Evolutionary conservation across 1,140 invertebrate species (phyloP).

Genomic region (Bombus consobrinus): DNA sequence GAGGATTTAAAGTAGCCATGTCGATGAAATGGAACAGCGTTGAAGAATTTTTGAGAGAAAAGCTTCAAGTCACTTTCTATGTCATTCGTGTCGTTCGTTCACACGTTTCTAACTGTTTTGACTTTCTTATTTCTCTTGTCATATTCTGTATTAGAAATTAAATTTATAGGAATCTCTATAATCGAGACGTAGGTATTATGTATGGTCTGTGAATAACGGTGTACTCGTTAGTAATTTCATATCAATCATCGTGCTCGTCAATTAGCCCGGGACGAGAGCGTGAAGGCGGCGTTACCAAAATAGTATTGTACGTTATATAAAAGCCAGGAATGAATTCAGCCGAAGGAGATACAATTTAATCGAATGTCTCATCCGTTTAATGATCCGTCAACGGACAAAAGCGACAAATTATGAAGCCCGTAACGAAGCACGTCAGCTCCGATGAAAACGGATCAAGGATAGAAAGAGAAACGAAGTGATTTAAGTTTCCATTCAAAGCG

Average conservation of each 20-base stretch:
- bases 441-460: conserved; percentile 52
- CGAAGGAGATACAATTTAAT: conserved; percentile 15
- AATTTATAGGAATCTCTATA: no score
- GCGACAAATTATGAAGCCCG: conserved; percentile 57
- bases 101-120: not conserved
- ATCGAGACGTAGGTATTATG: not conserved
- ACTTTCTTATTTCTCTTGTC: not conserved
- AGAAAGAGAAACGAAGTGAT: conserved; percentile 48
- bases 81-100: not conserved
- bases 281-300: not conserved
- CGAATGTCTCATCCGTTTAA: conserved; percentile 19
- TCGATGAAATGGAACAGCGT: not conserved
- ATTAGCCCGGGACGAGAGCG: not conserved
- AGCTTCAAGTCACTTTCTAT: not conserved
- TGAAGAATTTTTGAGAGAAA: not conserved
- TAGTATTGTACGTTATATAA: not conserved
- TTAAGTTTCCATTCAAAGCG: conserved; percentile 63
- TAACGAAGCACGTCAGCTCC: conserved; percentile 28
- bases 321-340: conserved; percentile 21
- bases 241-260: not conserved
- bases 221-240: not conserved
- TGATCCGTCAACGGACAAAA: conserved; percentile 36
- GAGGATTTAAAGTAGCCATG: not conserved
- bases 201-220: not conserved
- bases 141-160: no score